These are phyloP conservation scores for Podarcis raffonei DNA, from an alignment of 2,113 vertebrate genomes.

Conservation along the genomic window DNA sequence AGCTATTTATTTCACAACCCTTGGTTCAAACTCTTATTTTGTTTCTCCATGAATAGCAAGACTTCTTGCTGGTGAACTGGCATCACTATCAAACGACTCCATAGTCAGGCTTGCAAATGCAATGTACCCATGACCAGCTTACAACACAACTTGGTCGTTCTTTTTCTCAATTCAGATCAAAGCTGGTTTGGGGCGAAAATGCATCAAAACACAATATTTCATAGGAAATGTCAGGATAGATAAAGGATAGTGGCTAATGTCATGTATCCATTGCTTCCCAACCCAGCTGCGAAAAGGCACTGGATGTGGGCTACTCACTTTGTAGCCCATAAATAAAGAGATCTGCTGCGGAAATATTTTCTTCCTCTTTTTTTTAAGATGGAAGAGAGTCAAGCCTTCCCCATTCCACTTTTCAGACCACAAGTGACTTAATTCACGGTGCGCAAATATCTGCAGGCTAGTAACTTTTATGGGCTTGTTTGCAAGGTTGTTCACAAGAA, in stretches of 20 bases:
- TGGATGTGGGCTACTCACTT: not conserved
- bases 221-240: too few species aligned
- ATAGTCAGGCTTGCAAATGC: not conserved
- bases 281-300: too few species aligned
- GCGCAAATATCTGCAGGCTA: not conserved
- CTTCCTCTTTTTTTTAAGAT: too few species aligned
- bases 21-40: not conserved
- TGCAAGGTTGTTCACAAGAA: not conserved
- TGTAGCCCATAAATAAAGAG: not conserved
- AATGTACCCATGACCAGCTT: too few species aligned
- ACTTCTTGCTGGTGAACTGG: not conserved
- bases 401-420: not conserved
- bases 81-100: not conserved
- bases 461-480: not conserved
- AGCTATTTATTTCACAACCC: not conserved
- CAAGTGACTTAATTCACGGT: not conserved
- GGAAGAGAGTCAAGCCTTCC: not conserved
- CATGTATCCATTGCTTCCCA: too few species aligned
- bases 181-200: too few species aligned
- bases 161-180: too few species aligned
- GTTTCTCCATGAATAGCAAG: not conserved
- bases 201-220: too few species aligned
- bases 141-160: too few species aligned
- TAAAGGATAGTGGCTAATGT: too few species aligned
- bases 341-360: too few species aligned